Conservation (phyloP, 2,113 vertebrate species). For the Hydrochoerus hydrochaeris region DNA sequence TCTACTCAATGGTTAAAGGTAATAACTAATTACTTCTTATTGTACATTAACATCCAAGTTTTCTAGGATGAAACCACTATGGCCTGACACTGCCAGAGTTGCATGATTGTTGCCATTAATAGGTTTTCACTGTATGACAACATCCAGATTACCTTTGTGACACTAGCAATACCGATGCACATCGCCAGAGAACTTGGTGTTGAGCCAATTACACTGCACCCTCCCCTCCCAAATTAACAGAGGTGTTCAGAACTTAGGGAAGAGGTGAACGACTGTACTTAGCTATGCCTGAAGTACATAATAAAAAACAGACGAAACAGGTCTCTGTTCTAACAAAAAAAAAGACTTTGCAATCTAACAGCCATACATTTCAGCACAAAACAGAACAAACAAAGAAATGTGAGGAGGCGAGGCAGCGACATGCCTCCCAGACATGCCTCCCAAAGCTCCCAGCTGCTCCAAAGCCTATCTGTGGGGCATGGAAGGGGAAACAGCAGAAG, state of each 20-base stretch:
- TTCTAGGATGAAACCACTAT: not conserved
- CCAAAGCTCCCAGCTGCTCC: not conserved
- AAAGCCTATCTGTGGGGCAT: not conserved
- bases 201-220: not conserved
- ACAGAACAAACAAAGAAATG: not conserved
- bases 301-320: not conserved
- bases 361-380: not conserved
- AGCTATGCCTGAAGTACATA: not conserved
- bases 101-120: not conserved
- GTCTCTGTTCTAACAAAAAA: not conserved
- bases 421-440: not conserved
- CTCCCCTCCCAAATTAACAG: not conserved
- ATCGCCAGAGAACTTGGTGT: not conserved
- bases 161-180: not conserved
- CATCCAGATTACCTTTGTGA: not conserved
- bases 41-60: not conserved
- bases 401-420: not conserved
- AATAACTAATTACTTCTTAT: not conserved
- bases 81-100: not conserved
- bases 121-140: not conserved
- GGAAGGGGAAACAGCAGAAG: not conserved
- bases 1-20: not conserved
- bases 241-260: not conserved
- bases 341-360: not conserved
- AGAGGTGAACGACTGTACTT: not conserved